Evolutionary conservation across 1,140 invertebrate species (phyloP), one percentile per base, ranked within the genome.

Genomic region (Caenorhabditis latens): DNA sequence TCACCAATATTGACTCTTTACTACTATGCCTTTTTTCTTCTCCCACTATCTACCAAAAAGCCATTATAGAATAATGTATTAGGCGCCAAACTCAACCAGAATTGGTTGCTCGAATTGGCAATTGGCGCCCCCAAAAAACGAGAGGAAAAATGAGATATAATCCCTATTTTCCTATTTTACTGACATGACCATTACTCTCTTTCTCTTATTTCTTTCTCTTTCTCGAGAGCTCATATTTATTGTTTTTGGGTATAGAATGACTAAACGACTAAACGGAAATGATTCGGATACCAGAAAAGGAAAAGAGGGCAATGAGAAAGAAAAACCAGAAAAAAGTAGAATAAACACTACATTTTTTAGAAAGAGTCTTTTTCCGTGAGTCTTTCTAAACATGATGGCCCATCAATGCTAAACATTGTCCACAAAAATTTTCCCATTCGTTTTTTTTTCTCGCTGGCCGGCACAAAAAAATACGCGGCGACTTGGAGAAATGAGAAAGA

Each of bases 1-100:
- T 79, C 71, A 79, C 71, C 71, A 79, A 79, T 79, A 79, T 79
- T 79, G 71, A 79, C 71, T 79, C 46, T 79, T 79, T 79, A 79
- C 46, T 79, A 79, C 46, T 79, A 50, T 13, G 46, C 46, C 71
- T 79, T 53, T 40, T 53, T 8, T 71, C 9, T 71, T 79, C 71
- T 21, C 43, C 24, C 71, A 79, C 71, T 79, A 79, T 79, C 46
- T 50, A 79, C 46, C 71, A 79, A 50, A 79, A 79, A 79, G 71
- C 71, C 71, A 79, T 71, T 43, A 71, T 71, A 71, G 65, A 71
- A 71, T 79, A 79, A 79, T 79, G 71, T 50, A 79, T 79, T 50
- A 79, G n/a, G 46, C 71, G 71, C 46, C 32, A 46, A 79, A 46
- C 46, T 79, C 14, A 19, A 46, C 11, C 14, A 50, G 13, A 24